These are phyloP conservation scores for Okapia johnstoni DNA, from an alignment of 2,113 vertebrate genomes.

Conservation along the genomic window DNA sequence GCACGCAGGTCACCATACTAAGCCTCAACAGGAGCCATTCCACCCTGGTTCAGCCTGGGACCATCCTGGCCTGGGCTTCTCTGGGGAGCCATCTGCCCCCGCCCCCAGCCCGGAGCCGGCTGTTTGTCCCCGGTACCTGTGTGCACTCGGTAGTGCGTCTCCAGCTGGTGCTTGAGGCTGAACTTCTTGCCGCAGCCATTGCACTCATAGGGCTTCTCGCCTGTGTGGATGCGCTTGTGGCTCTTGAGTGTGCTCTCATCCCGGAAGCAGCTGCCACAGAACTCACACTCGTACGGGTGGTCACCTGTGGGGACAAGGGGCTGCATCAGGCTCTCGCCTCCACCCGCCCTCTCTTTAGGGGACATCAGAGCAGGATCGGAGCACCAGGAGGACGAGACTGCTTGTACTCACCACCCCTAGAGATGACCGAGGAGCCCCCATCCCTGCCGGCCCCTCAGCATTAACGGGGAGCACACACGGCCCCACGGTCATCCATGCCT, in stretches of 20 bases:
- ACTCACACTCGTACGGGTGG: slow-evolving; percentile 97
- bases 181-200: slow-evolving; percentile 99
- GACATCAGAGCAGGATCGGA: rapidly evolving
- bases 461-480: not conserved
- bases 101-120: not conserved
- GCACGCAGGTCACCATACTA: not conserved
- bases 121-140: slow-evolving; percentile 83
- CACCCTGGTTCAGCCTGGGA: not conserved
- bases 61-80: not conserved
- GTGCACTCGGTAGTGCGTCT: slow-evolving; percentile 98
- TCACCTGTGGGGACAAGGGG: slow-evolving; percentile 82
- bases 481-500: rapidly evolving
- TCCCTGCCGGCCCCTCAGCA: rapidly evolving
- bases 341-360: not conserved
- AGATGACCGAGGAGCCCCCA: too few species aligned
- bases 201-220: slow-evolving; percentile 95
- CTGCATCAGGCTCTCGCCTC: not conserved
- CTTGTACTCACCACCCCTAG: not conserved
- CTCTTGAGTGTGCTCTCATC: slow-evolving; percentile 98
- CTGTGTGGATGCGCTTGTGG: slow-evolving; percentile 97
- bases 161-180: slow-evolving; percentile 99
- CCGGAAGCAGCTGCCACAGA: slow-evolving; percentile 98
- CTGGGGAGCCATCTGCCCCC: not conserved
- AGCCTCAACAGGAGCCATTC: not conserved
- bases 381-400: too few species aligned